phyloP scores from a whole-genome alignment of 2,113 vertebrate genomes.

The Heterotis niloticus region DNA sequence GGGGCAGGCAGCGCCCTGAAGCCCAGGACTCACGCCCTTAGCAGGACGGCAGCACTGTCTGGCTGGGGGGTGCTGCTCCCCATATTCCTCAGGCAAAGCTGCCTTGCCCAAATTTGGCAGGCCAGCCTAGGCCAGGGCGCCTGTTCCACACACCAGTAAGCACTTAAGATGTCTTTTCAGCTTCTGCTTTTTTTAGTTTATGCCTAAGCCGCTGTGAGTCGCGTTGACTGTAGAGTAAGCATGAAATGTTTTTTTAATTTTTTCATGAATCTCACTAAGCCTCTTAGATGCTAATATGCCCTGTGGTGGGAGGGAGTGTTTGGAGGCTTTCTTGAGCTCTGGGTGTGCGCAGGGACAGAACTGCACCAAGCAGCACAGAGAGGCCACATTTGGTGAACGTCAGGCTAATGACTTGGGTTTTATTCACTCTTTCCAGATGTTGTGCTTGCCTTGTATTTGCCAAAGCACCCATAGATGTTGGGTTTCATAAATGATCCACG shows the following conservation, averaged over 20 bases:
- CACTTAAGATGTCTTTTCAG: conserved; percentile 42
- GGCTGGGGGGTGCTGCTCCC: not conserved
- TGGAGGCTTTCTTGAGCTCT: not conserved
- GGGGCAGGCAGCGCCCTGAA: not conserved
- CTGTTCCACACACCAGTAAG: conserved; percentile 39
- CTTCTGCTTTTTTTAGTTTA: conserved; percentile 35
- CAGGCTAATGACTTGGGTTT: too few relatives aligned
- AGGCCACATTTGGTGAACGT: too few relatives aligned
- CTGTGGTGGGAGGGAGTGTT: not conserved
- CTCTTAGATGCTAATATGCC: not conserved
- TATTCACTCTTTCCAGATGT: too few relatives aligned
- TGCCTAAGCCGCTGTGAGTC: conserved; percentile 25
- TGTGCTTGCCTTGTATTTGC: too few relatives aligned
- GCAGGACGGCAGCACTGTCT: conserved; percentile 24
- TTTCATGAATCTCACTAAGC: not conserved
- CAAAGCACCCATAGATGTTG: too few relatives aligned
- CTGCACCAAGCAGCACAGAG: too few relatives aligned
- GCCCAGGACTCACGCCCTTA: conserved; percentile 36
- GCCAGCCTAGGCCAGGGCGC: conserved; percentile 31
- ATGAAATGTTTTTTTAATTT: conserved; percentile 18
- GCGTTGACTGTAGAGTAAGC: conserved; percentile 18
- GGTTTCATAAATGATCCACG: too few relatives aligned
- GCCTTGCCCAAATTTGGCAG: conserved; percentile 35
- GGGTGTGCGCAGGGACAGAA: conserved; percentile 1
- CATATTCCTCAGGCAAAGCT: conserved; percentile 33